phyloP scores from a whole-genome alignment of 2,113 vertebrate species.

The Phaetusa simplex region DNA sequence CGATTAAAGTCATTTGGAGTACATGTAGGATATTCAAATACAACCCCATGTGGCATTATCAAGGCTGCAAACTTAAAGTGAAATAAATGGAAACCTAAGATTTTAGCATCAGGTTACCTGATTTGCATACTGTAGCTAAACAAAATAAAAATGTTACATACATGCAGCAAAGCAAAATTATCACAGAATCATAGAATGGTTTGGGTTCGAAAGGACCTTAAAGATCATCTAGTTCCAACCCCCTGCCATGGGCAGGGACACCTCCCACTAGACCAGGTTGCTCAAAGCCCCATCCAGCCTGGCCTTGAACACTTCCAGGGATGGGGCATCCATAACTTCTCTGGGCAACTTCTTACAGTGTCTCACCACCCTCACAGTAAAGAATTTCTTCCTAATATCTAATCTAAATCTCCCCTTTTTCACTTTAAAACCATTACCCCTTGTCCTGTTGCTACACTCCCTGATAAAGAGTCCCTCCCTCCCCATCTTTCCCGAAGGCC shows the following conservation, averaged over 20 bases:
- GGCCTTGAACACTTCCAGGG: background rate
- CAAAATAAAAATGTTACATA: background rate
- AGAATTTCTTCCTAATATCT: background rate
- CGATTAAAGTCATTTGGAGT: background rate
- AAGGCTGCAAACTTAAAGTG: background rate
- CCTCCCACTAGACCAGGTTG: background rate
- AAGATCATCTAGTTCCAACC: background rate
- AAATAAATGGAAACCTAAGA: background rate
- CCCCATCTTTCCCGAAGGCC: background rate
- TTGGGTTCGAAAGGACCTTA: background rate
- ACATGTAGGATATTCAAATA: background rate
- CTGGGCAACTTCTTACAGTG: background rate
- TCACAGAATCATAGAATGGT: background rate
- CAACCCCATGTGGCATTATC: background rate
- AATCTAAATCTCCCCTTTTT: background rate
- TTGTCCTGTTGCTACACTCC: background rate
- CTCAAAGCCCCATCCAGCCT: background rate
- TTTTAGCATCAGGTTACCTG: background rate
- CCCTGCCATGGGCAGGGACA: background rate
- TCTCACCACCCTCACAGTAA: background rate
- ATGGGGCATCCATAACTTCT: background rate
- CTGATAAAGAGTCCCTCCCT: background rate
- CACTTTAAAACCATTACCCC: background rate
- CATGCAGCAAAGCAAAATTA: background rate
- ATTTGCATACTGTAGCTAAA: background rate